Conservation (phyloP, 1,140 invertebrate species). For the Papilio polytes region DNA sequence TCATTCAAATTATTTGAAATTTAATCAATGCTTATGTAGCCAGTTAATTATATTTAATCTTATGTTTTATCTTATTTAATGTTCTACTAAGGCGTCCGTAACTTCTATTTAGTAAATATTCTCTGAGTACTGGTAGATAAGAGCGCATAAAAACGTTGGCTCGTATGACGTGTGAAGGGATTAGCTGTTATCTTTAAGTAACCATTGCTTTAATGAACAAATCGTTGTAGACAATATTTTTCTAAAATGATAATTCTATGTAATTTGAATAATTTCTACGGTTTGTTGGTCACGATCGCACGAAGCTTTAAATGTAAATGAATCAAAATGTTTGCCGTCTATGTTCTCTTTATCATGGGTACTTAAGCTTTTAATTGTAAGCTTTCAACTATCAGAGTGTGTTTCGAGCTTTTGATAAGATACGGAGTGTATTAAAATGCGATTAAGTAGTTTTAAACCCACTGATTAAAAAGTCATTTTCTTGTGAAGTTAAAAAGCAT, state of each 20-base stretch:
- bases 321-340: slow-evolving; percentile 44
- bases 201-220: slow-evolving; percentile 45
- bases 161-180: slow-evolving; percentile 45
- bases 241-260: slow-evolving; percentile 40
- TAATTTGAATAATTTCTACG: slow-evolving; percentile 26
- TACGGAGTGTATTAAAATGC: slow-evolving; percentile 10
- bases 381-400: slow-evolving; percentile 42
- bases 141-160: slow-evolving; percentile 48
- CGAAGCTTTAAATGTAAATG: slow-evolving; percentile 44
- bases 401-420: slow-evolving; percentile 23
- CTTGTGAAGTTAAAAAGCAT: not conserved
- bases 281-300: slow-evolving; percentile 42
- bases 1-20: slow-evolving; percentile 38
- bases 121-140: slow-evolving; percentile 66
- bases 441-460: slow-evolving; percentile 38
- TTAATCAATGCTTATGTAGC: slow-evolving; percentile 42
- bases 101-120: slow-evolving; percentile 77
- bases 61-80: slow-evolving; percentile 62
- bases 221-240: slow-evolving; percentile 35
- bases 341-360: slow-evolving; percentile 43
- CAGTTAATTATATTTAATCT: slow-evolving; percentile 73
- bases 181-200: slow-evolving; percentile 46
- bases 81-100: slow-evolving; percentile 59
- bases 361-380: slow-evolving; percentile 52
- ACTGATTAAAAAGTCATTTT: slow-evolving; percentile 24